Percentiles rank a stretch among this genome's conserved stretches.
Conservation (phyloP, 2,797 vertebrate species). For the Falco peregrinus region DNA sequence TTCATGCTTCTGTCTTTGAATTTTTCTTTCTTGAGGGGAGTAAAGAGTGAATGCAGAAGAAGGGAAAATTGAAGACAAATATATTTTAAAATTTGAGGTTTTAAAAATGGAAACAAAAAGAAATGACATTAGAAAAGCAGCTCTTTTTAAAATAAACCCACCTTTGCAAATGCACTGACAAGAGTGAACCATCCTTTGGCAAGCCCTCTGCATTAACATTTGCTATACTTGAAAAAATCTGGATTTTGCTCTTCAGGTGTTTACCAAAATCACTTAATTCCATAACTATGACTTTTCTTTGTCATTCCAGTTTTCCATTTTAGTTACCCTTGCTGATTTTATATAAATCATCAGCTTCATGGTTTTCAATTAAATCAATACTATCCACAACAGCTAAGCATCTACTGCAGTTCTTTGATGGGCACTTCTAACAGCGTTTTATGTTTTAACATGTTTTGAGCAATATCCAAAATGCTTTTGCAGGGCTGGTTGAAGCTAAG, state of each 20-base stretch:
- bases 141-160: background rate
- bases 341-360: background rate
- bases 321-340: background rate
- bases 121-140: fast-evolving
- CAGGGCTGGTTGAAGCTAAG: background rate
- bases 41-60: background rate
- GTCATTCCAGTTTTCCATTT: background rate
- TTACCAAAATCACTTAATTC: background rate
- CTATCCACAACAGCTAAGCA: background rate
- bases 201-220: background rate
- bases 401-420: background rate
- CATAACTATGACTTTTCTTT: background rate
- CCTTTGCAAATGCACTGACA: background rate
- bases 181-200: background rate
- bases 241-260: background rate
- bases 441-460: background rate
- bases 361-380: background rate
- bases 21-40: background rate
- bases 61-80: background rate
- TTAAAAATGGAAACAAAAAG: background rate
- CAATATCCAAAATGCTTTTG: background rate
- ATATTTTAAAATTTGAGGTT: background rate
- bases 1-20: background rate
- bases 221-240: background rate
- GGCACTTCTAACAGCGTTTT: background rate